Percentiles rank a stretch among this genome's conserved stretches.
Conservation (phyloP, 2,888 invertebrate species). For the Eledona agricola region DNA sequence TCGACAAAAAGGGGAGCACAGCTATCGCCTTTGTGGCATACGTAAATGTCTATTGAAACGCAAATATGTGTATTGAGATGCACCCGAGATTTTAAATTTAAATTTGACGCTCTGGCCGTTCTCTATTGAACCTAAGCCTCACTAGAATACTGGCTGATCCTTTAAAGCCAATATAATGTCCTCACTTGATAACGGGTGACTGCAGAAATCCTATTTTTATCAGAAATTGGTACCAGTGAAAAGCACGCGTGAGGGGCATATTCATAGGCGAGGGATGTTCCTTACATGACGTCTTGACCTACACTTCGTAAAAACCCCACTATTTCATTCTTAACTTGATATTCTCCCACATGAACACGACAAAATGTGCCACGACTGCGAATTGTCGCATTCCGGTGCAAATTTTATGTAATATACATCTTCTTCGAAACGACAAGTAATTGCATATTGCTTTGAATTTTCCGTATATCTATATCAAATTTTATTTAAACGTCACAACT, state of each 20-base stretch:
- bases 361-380: conserved; percentile 35
- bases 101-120: conserved; percentile 41
- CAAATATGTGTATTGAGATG: conserved; percentile 41
- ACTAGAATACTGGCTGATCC: conserved; percentile 41
- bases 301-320: conserved; percentile 36
- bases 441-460: too few relatives aligned
- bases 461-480: too few relatives aligned
- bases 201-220: conserved; percentile 42
- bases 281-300: conserved; percentile 37
- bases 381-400: too few relatives aligned
- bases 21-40: conserved; percentile 24
- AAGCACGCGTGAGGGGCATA: conserved; percentile 41
- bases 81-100: conserved; percentile 40
- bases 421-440: conserved; percentile 22
- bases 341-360: conserved; percentile 31
- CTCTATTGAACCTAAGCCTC: conserved; percentile 40
- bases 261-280: conserved; percentile 34
- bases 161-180: conserved; percentile 43
- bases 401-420: too few relatives aligned
- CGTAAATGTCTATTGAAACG: conserved; percentile 37
- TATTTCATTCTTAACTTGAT: conserved; percentile 35
- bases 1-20: conserved; percentile 25
- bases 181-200: conserved; percentile 42
- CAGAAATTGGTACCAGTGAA: conserved; percentile 43
- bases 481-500: too few relatives aligned